These are phyloP conservation scores for Dryobotodes eremita DNA, from an alignment of 2,888 invertebrate genomes.

Conservation along the genomic window DNA sequence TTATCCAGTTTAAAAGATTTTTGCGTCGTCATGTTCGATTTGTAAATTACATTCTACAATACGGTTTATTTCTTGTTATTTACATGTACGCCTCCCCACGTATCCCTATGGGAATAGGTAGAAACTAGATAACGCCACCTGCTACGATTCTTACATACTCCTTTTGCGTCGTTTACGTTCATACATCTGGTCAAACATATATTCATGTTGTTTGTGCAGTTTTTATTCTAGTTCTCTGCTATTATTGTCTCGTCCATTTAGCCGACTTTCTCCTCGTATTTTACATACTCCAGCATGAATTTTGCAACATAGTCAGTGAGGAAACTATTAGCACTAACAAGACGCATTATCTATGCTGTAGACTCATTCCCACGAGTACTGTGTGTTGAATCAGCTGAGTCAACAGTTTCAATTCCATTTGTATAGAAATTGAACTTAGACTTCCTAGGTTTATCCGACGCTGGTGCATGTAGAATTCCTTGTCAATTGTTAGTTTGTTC, in stretches of 20 bases:
- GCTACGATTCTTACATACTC: too few species aligned
- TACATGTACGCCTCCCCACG: neutral
- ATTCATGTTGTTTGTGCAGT: neutral
- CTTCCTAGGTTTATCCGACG: slow-evolving; percentile 22
- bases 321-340: slow-evolving; percentile 61
- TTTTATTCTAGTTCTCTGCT: neutral
- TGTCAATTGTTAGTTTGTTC: slow-evolving; percentile 5
- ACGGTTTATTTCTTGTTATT: neutral
- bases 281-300: slow-evolving; percentile 18
- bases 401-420: slow-evolving; percentile 44
- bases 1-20: neutral
- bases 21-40: neutral
- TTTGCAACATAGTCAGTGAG: slow-evolving; percentile 29
- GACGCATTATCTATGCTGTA: slow-evolving; percentile 59
- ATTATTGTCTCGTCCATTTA: neutral
- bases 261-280: neutral
- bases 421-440: slow-evolving; percentile 54
- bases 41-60: neutral
- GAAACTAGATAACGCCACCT: neutral
- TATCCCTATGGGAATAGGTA: neutral
- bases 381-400: slow-evolving; percentile 56
- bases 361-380: slow-evolving; percentile 43
- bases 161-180: neutral
- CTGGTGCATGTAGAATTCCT: slow-evolving; percentile 8
- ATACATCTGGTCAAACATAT: neutral